Evolutionary conservation across 2,797 vertebrate species (phyloP).

Genomic region (Halcyon leucocephala): DNA sequence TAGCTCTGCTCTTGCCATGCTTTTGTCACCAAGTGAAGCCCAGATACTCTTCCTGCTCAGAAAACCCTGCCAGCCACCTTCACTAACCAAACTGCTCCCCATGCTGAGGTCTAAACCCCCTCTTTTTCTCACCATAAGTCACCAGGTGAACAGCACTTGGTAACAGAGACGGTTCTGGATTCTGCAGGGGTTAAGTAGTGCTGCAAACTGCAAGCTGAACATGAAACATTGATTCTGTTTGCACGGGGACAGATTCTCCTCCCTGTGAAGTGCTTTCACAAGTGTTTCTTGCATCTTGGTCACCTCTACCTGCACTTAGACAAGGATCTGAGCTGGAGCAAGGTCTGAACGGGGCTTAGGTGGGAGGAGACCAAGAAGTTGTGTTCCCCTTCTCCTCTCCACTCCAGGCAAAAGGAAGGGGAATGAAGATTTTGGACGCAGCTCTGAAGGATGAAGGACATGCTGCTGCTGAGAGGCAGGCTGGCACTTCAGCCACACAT

Average conservation of each 20-base stretch:
- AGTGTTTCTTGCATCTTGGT: neutral
- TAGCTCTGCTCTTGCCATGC: neutral
- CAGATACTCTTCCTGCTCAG: neutral
- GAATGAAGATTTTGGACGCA: neutral
- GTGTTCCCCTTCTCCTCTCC: neutral
- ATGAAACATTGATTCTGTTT: fast-evolving
- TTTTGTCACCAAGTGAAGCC: neutral
- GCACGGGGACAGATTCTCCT: neutral
- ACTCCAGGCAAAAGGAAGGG: neutral
- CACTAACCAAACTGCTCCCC: neutral
- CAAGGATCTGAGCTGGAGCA: neutral
- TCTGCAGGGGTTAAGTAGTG: neutral
- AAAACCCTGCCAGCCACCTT: neutral
- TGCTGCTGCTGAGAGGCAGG: neutral
- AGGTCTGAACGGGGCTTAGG: neutral
- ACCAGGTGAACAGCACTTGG: neutral
- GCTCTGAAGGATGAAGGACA: neutral
- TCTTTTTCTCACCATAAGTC: neutral
- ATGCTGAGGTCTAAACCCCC: neutral
- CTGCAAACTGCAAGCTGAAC: fast-evolving
- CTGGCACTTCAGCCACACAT: neutral
- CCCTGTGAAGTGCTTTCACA: neutral
- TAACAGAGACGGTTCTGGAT: neutral
- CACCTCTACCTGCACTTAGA: neutral
- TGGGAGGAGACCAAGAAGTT: neutral